A percentile compares a stretch with the other conserved stretches of the same genome.
phyloP scores from a whole-genome alignment of 1,140 invertebrate species.

The Euura saliciscinereae region DNA sequence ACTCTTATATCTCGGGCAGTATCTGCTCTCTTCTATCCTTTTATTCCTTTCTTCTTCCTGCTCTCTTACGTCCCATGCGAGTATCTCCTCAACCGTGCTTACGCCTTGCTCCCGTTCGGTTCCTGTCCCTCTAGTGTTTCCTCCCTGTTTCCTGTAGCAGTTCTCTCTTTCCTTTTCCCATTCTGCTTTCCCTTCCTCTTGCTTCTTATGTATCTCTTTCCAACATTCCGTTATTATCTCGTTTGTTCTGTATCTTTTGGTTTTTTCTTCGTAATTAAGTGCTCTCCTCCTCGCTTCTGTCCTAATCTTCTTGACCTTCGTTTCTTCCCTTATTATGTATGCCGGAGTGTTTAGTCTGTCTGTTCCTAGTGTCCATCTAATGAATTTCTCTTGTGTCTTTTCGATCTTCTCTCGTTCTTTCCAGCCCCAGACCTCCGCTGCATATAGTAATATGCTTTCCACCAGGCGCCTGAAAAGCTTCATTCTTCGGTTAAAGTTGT shows the following conservation, averaged over 20 bases:
- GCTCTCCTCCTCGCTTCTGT: too few species aligned
- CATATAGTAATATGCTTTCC: constrained; percentile 16
- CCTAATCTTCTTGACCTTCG: too few species aligned
- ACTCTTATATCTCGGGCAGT: constrained; percentile 8
- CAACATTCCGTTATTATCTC: too few species aligned
- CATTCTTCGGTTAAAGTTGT: constrained; percentile 18
- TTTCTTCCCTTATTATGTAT: constrained; percentile 13
- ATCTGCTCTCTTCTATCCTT: too few species aligned
- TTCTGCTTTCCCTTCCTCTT: background rate
- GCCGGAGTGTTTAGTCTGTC: constrained; percentile 12
- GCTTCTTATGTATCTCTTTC: too few species aligned
- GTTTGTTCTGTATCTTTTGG: too few species aligned
- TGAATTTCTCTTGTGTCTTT: constrained; percentile 15
- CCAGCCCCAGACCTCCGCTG: constrained; percentile 21
- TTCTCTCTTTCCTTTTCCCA: constrained; percentile 8
- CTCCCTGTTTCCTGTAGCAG: background rate
- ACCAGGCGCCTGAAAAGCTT: constrained; percentile 20
- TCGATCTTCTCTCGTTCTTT: constrained; percentile 15
- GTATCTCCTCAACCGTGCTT: background rate
- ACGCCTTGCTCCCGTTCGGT: background rate
- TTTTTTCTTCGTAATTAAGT: too few species aligned
- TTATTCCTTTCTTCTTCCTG: background rate
- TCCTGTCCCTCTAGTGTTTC: background rate
- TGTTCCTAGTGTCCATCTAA: constrained; percentile 14
- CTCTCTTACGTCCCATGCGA: background rate